phyloP scores from a whole-genome alignment of 2,797 vertebrate species.

The Chromobotia macracanthus region DNA sequence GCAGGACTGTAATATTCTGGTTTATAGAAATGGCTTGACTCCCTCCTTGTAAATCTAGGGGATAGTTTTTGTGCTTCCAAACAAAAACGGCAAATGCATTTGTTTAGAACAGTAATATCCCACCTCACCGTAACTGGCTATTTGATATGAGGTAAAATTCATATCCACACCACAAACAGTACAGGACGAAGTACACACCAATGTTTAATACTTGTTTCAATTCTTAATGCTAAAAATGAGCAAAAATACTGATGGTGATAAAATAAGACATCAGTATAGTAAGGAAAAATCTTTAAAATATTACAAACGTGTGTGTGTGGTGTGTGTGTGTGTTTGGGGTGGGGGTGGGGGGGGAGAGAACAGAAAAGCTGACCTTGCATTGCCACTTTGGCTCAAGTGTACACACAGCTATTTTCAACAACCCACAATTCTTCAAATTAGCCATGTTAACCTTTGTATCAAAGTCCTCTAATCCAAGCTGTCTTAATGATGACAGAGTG shows the following conservation, averaged over 20 bases:
- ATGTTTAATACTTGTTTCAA: background rate
- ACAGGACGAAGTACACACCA: too few relatives aligned
- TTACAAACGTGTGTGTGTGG: too few relatives aligned
- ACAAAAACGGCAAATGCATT: background rate
- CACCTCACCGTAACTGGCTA: background rate
- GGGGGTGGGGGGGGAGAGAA: too few relatives aligned
- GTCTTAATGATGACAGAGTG: constrained; percentile 27
- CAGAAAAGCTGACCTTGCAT: background rate
- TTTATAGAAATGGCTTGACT: background rate
- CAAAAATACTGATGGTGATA: background rate
- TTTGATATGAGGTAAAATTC: background rate
- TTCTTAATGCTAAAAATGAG: background rate
- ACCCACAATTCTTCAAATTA: constrained; percentile 33
- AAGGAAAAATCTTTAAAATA: background rate
- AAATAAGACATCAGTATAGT: background rate
- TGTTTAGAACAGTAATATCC: background rate
- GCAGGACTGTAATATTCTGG: background rate
- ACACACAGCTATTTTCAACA: constrained; percentile 29
- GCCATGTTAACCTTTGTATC: constrained; percentile 15
- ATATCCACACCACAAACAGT: too few relatives aligned
- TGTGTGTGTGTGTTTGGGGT: too few relatives aligned
- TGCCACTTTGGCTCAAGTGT: background rate
- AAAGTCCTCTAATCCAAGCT: constrained; percentile 13
- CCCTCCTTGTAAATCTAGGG: background rate
- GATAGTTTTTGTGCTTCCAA: background rate